Percentiles rank a stretch among this genome's conserved stretches.
These are phyloP conservation scores for Oegoconia quadripuncta DNA, from an alignment of 2,888 invertebrate genomes.

Conservation along the genomic window DNA sequence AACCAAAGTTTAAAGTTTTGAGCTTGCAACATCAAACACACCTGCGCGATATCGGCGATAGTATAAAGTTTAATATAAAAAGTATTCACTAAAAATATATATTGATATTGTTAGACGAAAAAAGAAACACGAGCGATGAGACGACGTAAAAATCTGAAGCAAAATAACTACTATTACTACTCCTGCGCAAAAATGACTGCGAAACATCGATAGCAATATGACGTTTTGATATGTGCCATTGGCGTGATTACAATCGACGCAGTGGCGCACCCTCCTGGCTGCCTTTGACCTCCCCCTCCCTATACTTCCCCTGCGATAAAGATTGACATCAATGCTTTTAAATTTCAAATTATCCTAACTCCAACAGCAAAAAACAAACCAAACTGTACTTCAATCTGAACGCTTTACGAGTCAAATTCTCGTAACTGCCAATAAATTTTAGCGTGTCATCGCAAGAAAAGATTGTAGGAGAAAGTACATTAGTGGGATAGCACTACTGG, in stretches of 20 bases:
- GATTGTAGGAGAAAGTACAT: slow-evolving; percentile 74
- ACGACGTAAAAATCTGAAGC: background rate
- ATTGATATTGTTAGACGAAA: too few relatives aligned
- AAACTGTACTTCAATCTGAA: slow-evolving; percentile 42
- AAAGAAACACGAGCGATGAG: background rate
- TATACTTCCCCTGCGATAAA: slow-evolving; percentile 75
- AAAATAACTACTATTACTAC: slow-evolving; percentile 17
- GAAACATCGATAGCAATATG: slow-evolving; percentile 68
- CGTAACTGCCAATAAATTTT: slow-evolving; percentile 39
- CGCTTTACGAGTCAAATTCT: slow-evolving; percentile 41
- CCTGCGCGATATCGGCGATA: too few relatives aligned
- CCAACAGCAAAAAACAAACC: slow-evolving; percentile 32
- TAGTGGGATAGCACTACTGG: slow-evolving; percentile 72
- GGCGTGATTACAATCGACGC: slow-evolving; percentile 78
- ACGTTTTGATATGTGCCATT: slow-evolving; percentile 76
- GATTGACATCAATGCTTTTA: slow-evolving; percentile 72
- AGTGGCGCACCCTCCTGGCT: slow-evolving; percentile 66
- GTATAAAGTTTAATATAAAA: background rate
- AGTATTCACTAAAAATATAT: too few relatives aligned
- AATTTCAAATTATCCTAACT: slow-evolving; percentile 70
- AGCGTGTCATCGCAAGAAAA: slow-evolving; percentile 75
- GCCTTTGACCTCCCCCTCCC: slow-evolving; percentile 53
- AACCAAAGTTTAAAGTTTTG: too few relatives aligned
- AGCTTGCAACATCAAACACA: too few relatives aligned
- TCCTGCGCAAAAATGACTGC: slow-evolving; percentile 56